phyloP scores from a whole-genome alignment of 2,888 invertebrate genomes.

The Tillus elongatus region DNA sequence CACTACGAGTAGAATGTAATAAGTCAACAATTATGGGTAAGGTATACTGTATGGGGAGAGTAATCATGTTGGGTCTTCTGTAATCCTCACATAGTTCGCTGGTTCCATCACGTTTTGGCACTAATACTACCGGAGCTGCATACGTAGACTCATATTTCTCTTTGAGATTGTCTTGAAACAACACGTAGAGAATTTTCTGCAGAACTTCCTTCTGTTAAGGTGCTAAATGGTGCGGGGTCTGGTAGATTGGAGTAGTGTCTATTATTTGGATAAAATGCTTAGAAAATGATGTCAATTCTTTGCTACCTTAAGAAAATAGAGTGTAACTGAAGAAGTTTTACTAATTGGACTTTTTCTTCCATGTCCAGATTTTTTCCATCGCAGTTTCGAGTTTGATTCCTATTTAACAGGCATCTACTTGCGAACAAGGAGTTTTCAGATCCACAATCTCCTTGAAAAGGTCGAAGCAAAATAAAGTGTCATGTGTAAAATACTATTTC shows the following conservation, averaged over 20 bases:
- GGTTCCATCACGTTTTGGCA: slow-evolving; percentile 17
- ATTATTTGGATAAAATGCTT: slow-evolving; percentile 7
- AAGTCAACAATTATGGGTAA: slow-evolving; percentile 22
- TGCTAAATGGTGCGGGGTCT: slow-evolving; percentile 5
- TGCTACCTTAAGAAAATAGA: no score
- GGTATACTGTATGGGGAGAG: slow-evolving; percentile 21
- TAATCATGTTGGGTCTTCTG: slow-evolving; percentile 19
- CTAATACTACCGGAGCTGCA: slow-evolving; percentile 16
- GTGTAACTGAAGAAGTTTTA: no score
- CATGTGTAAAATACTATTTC: no score
- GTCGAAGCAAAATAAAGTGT: no score
- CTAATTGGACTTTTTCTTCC: no score
- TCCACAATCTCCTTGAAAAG: no score
- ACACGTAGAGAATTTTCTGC: background rate
- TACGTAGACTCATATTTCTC: slow-evolving; percentile 14
- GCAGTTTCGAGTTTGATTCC: no score
- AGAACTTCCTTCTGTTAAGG: background rate
- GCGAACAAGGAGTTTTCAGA: no score
- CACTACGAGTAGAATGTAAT: slow-evolving; percentile 13
- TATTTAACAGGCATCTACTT: no score
- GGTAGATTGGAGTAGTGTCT: slow-evolving; percentile 7
- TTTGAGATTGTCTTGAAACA: slow-evolving; percentile 9
- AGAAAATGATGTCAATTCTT: slow-evolving; percentile 7
- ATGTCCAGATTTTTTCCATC: no score
- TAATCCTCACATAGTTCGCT: slow-evolving; percentile 20